Evolutionary conservation across 2,113 vertebrate species (phyloP), one percentile per base, ranked within the genome.

Genomic region (Chaenogobius annularis): DNA sequence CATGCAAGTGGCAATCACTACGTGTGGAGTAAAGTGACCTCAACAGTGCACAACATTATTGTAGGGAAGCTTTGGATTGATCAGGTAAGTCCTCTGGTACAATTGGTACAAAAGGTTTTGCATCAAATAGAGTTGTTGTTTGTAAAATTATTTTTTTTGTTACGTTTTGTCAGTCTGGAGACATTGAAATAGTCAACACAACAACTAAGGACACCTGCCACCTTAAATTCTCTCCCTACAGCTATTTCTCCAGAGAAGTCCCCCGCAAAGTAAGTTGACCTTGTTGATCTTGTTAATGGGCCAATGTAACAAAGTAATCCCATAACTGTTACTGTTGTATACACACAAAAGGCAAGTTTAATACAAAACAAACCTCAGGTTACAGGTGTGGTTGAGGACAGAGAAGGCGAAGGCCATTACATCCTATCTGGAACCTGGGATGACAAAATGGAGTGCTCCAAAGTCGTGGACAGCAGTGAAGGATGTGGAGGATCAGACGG

Each of bases 21-120:
- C 0, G 92, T 96, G 68, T 99, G 97, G 97, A 95, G 95, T 83
- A 99, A 99, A 80, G 96, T 98, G 85, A 99, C 96, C 14, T 98
- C 97, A 3, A 99, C 97, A 0, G 97, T 98, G 54, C 97, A 99
- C 86, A 99, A 98, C 89, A 99, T 99, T 85, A 98, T 98, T 0
- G 96, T 99, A 74, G 97, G 97, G 77, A 98, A 97, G 77, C 96
- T 99, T 63, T 99, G 97, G 97, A 98, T 99, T 0, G 97, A 99
- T 89, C 97, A 99, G 95, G 97, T 93, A 47, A 10, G 84, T 66
- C 52, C 20, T 23, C 22, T 19, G 47, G 12, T 46, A 64, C 5
- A 46, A 19, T 47, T 22, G 40, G n/a, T n/a, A n/a, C 40, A 20
- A 10, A 40, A 40, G 31, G 17, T 40, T 17, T 59, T 11, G 19